Evolutionary conservation across 1,140 invertebrate genomes (phyloP), one percentile per base, ranked within the genome.

Genomic region (Phortica variegata): DNA sequence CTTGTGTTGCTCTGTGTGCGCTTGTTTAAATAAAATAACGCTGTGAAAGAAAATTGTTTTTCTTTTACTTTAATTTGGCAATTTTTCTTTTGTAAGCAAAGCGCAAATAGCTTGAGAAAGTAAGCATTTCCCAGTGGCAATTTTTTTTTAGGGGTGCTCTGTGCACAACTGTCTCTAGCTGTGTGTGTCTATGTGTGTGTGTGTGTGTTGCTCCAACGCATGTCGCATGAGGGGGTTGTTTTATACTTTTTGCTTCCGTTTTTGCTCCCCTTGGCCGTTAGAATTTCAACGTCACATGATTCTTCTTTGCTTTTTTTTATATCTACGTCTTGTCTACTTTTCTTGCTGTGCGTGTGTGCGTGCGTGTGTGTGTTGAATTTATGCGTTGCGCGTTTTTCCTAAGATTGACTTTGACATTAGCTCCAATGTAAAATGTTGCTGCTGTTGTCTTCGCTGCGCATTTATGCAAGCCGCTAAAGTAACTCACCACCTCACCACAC

Each of bases 361-460:
- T n/a, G n/a, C n/a, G n/a, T n/a, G n/a, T n/a, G n/a, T n/a, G n/a
- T n/a, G n/a, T 6, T 26, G 23, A n/a, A n/a, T 66, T 66, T 66
- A 66, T 68, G 63, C 63, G 63, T 60, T 63, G 63, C 63, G 63
- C 63, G 63, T 68, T 68, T 68, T 68, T 63, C 63, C 63, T 66
- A 68, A 68, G 63, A 68, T 68, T 68, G 63, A 68, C 63, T 68
- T 68, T 68, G 63, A 68, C 63, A 68, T 68, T 68, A 68, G 63
- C 63, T 60, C 58, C 63, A 54, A 66, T 46, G 46, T 46, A 53
- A 44, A 58, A 26, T 10, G 23, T 6, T 10, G 23, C 23, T 10
- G 10, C 23, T 6, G 23, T 6, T 26, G 10, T 26, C 5, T 26
- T 26, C n/a, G n/a, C n/a, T n/a, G 63, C 68, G 68, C 63, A 63